Evolutionary conservation across 1,140 invertebrate genomes (phyloP), one percentile per base, ranked within the genome.

Genomic region (Chionoecetes opilio): DNA sequence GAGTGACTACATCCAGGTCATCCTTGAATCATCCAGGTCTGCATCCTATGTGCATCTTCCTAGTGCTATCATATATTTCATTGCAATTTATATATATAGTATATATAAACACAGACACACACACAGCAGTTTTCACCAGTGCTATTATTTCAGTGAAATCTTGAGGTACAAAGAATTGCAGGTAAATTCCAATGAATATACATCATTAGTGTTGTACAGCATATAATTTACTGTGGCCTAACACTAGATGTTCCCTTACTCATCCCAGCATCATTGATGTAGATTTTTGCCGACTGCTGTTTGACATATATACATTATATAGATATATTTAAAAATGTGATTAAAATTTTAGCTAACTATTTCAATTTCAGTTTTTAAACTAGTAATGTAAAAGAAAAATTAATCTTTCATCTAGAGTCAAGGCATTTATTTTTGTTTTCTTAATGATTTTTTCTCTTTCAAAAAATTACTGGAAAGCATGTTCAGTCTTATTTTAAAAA

Each of bases 151-250:
- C 94, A 95, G 90, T 92, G 94, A 95, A 95, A 95, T 95, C 94
- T 95, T 95, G 94, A 95, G 94, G 94, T 95, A 95, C 94, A 95
- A 95, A 95, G 94, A 95, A 95, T 92, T 95, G 94, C 94, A 95
- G 94, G 94, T 95, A 95, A 95, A 95, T 95, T 95, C 92, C 90
- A 92, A 95, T 95, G 90, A 92, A 95, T 95, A 95, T 95, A 95
- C 94, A 95, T 95, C 82, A 95, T 95, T 95, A 95, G 94, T 92
- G 94, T 95, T 95, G 90, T 92, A 95, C 94, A 95, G 94, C 41
- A 85, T 95, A 95, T 95, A 53, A 95, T 95, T 95, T 95, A 95
- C 94, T 95, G 91, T 95, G 82, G 94, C 94, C 94, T 92, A 91
- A 92, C 91, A 92, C 41, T 95, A 87, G 84, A 41, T 92, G 90